Evolutionary conservation across 2,113 vertebrate genomes (phyloP).

Genomic region (Brienomyrus longianalis): DNA sequence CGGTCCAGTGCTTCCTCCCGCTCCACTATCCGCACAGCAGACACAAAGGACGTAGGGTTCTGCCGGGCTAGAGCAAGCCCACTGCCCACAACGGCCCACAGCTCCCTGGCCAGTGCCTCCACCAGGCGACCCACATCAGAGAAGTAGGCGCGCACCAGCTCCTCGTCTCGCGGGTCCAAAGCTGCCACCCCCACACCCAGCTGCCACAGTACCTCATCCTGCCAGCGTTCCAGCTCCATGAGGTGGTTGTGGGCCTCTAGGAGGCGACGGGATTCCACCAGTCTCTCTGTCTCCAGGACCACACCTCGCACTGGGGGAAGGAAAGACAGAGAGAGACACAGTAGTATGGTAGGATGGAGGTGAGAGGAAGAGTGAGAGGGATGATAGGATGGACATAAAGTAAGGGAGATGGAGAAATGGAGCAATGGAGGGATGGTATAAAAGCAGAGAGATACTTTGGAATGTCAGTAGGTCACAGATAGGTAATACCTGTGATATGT

Average conservation of each 20-base stretch:
- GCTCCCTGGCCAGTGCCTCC: conserved; percentile 71
- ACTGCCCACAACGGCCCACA: conserved; percentile 71
- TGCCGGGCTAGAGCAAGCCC: conserved; percentile 67
- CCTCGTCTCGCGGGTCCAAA: conserved; percentile 45
- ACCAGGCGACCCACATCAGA: conserved; percentile 73
- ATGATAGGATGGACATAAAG: background rate
- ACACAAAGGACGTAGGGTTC: conserved; percentile 82
- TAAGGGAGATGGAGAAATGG: background rate
- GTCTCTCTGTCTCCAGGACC: conserved; percentile 68
- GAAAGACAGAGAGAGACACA: background rate
- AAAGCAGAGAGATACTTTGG: background rate
- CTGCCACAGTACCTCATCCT: conserved; percentile 73
- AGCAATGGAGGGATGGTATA: background rate
- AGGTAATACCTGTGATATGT: background rate
- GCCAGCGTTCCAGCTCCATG: conserved; percentile 79
- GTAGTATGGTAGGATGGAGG: background rate
- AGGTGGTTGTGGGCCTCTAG: conserved; percentile 80
- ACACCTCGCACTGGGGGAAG: conserved; percentile 67
- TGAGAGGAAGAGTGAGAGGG: background rate
- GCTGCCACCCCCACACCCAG: conserved; percentile 45
- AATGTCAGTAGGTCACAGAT: background rate
- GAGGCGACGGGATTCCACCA: conserved; percentile 71
- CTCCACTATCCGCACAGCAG: conserved; percentile 83
- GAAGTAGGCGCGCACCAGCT: conserved; percentile 69
- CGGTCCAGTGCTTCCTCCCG: conserved; percentile 74